Conservation (phyloP, 2,888 invertebrate species). For the Zonitis immaculata region DNA sequence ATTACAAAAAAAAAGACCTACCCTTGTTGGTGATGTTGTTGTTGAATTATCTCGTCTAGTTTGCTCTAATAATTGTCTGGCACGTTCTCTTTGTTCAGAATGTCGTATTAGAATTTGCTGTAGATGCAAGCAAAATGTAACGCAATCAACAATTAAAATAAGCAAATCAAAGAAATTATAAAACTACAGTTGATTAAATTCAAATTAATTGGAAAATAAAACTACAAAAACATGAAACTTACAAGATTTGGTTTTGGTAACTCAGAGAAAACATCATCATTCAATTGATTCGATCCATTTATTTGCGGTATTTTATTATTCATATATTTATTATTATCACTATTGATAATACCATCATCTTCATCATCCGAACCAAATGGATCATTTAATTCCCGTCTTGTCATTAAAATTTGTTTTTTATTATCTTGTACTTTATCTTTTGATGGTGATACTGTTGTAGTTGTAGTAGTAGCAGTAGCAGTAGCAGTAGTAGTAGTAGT, state of each 20-base stretch:
- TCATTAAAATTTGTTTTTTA: constrained; percentile 61
- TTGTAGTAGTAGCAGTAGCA: too few species aligned
- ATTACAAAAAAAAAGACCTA: constrained; percentile 28
- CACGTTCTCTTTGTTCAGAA: constrained; percentile 79
- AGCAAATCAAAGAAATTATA: neutral
- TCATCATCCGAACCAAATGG: constrained; percentile 90
- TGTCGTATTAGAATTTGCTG: constrained; percentile 75
- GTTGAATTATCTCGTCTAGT: constrained; percentile 59
- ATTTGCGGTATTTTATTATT: constrained; percentile 29
- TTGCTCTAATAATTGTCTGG: constrained; percentile 76
- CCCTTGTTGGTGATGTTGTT: constrained; percentile 49
- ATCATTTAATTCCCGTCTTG: constrained; percentile 77
- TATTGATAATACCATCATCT: constrained; percentile 53
- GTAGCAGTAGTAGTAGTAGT: too few species aligned
- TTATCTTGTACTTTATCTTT: constrained; percentile 57
- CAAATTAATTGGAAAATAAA: neutral
- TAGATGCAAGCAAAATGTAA: constrained; percentile 41
- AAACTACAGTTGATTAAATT: neutral
- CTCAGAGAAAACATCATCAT: constrained; percentile 34
- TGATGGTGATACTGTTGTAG: constrained; percentile 54
- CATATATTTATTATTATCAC: constrained; percentile 24
- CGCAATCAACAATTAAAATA: neutral
- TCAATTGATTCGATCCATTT: constrained; percentile 18
- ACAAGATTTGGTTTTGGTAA: constrained; percentile 45
- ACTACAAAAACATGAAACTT: constrained; percentile 24